Evolutionary conservation across 1,140 invertebrate genomes (phyloP), one percentile per base, ranked within the genome.

Genomic region (Drosophila novamexicana): DNA sequence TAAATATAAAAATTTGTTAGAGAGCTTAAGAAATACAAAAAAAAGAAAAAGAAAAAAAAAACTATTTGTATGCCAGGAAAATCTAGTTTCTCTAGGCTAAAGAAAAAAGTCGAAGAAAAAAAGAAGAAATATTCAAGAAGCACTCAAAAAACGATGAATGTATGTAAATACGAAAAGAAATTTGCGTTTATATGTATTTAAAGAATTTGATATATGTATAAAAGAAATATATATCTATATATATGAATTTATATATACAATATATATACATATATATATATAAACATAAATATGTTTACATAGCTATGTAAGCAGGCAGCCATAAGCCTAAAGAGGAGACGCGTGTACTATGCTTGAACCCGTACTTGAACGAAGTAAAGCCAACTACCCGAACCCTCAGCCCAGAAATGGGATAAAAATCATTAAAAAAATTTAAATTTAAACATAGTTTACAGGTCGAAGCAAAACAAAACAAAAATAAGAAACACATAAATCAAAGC

Each of bases 131-230:
- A 7, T 12, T 34, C 29, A 14, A 45, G 12, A 68, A 49, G n/a
- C 29, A 56, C n/a, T 56, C 32, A 57, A 32, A 36, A 14, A 8
- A 52, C 10, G n/a, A 58, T 44, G 9, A 44, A n/a, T 65, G 40
- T 45, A 53, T 59, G 63, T 59, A 44, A 59, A 58, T 45, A 64
- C 6, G 6, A 47, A 16, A 70, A 18, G 6, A 62, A 40, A 53
- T 42, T 50, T 66, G 70, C 70, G 62, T 66, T 72, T 72, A 66
- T 67, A 66, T 72, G 70, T 71, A 71, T 71, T 69, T 64, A 69
- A 70, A 64, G 32, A 50, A 65, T 70, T 71, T 65, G 61, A 64
- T 64, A 57, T 16, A 62, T 53, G 36, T 57, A 52, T 57, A 7
- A 52, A 34, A 34, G 12, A 32, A 29, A 14, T 7, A 34, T 40